These are phyloP conservation scores for Philotrypesis tridentata DNA, from an alignment of 1,140 invertebrate species.

Conservation along the genomic window DNA sequence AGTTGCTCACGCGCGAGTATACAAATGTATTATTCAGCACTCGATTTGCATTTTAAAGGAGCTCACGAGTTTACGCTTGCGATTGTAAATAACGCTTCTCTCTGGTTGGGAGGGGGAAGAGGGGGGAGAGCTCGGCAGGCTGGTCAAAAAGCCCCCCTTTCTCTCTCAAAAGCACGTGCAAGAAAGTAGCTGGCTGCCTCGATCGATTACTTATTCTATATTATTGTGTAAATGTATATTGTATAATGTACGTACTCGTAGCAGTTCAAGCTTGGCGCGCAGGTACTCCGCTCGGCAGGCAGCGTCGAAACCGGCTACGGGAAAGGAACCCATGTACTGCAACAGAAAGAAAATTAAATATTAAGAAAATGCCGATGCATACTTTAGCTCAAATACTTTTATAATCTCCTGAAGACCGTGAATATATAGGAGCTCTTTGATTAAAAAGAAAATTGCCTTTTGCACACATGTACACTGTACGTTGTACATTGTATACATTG, in stretches of 20 bases:
- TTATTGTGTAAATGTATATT: neutral
- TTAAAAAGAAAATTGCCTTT: slow-evolving; percentile 14
- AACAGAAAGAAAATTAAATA: slow-evolving; percentile 71
- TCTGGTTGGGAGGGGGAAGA: too few species aligned
- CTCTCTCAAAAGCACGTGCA: too few species aligned
- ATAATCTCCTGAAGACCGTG: slow-evolving; percentile 11
- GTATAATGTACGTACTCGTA: slow-evolving; percentile 76
- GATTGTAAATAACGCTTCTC: slow-evolving; percentile 47
- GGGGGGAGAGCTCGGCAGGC: too few species aligned
- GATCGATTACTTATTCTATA: neutral
- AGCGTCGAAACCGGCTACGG: slow-evolving; percentile 79
- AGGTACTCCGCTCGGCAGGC: slow-evolving; percentile 78
- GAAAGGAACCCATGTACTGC: slow-evolving; percentile 86
- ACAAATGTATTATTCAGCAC: slow-evolving; percentile 52
- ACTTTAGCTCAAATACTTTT: too few species aligned
- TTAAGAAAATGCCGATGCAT: too few species aligned
- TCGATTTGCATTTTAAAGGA: slow-evolving; percentile 53
- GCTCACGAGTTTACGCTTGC: slow-evolving; percentile 43
- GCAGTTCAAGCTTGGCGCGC: slow-evolving; percentile 76
- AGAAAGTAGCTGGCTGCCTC: too few species aligned
- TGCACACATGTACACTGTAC: neutral
- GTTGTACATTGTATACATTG: too few species aligned
- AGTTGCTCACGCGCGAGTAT: slow-evolving; percentile 37
- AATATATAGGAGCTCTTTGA: slow-evolving; percentile 23
- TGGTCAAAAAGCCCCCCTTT: too few species aligned